Evolutionary conservation across 1,140 invertebrate species (phyloP).

Genomic region (Brachionus rubens): DNA sequence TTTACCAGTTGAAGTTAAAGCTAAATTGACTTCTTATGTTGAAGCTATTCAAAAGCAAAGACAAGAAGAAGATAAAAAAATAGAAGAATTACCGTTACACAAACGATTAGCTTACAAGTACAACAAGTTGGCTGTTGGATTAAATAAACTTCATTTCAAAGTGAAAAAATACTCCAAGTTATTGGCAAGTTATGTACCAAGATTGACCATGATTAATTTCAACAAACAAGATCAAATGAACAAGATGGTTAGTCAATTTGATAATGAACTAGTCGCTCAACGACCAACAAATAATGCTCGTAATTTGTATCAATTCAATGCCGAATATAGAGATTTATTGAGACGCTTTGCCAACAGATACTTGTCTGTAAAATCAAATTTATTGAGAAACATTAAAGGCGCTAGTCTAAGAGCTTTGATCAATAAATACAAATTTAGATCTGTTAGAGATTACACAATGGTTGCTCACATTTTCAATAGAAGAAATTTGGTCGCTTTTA

Average conservation of each 20-base stretch:
- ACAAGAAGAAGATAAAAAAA: not conserved
- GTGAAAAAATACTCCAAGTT: not conserved
- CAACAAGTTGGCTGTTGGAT: not conserved
- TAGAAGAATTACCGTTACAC: not conserved
- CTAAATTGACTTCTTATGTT: not conserved
- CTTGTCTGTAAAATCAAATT: not conserved
- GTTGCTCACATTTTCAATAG: conserved; percentile 20
- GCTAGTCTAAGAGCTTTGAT: not conserved
- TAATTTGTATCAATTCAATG: conserved; percentile 39
- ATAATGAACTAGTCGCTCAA: not conserved
- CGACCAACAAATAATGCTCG: not conserved
- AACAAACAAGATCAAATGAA: not conserved
- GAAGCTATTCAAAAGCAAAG: not conserved
- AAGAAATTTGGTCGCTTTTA: conserved; percentile 22
- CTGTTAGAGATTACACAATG: not conserved
- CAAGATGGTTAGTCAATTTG: not conserved
- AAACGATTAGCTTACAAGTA: not conserved
- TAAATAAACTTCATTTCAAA: conserved; percentile 12
- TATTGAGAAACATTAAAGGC: not conserved
- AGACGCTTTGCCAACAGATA: conserved; percentile 6
- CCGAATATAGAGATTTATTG: conserved; percentile 31
- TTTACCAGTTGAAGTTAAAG: not conserved
- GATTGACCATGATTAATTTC: not conserved
- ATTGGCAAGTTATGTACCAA: not conserved
- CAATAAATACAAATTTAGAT: conserved; percentile 40